A percentile compares a stretch with the other conserved stretches of the same genome.
Evolutionary conservation across 2,797 vertebrate genomes (phyloP).

Genomic region (Hoplostethus mediterraneus): DNA sequence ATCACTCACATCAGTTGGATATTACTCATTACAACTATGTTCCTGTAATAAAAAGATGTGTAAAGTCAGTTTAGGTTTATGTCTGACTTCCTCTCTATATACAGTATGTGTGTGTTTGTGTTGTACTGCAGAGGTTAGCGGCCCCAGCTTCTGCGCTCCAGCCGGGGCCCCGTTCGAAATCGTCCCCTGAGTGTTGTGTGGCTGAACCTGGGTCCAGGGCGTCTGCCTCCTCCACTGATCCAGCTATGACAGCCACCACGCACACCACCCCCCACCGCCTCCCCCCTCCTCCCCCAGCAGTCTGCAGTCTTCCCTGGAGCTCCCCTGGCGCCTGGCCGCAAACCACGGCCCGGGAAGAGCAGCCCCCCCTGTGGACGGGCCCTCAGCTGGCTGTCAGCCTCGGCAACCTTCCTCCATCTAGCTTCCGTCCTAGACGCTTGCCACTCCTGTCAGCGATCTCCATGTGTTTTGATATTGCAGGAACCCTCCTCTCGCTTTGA

Average conservation of each 20-base stretch:
- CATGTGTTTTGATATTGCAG: slow-evolving; percentile 62
- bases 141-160: slow-evolving; percentile 45
- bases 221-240: slow-evolving; percentile 78
- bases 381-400: slow-evolving; percentile 63
- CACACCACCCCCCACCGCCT: too few species aligned
- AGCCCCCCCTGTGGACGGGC: slow-evolving; percentile 59
- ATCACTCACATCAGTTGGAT: too few species aligned
- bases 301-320: slow-evolving; percentile 42
- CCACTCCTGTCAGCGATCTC: slow-evolving; percentile 67
- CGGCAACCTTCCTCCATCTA: slow-evolving; percentile 49
- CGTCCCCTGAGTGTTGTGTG: slow-evolving; percentile 56
- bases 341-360: slow-evolving; percentile 70
- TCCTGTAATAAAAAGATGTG: too few species aligned
- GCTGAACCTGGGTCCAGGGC: slow-evolving; percentile 71
- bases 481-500: slow-evolving; percentile 55
- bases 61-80: too few species aligned
- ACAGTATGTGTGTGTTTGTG: slow-evolving; percentile 17
- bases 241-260: slow-evolving; percentile 83
- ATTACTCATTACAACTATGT: too few species aligned
- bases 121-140: slow-evolving; percentile 53
- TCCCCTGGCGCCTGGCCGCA: slow-evolving; percentile 67
- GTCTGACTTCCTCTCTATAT: not conserved
- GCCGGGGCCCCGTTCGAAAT: slow-evolving; percentile 18
- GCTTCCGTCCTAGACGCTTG: slow-evolving; percentile 48
- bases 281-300: slow-evolving; percentile 51